These are phyloP conservation scores for Chymomyza fuscimana DNA, from an alignment of 2,888 invertebrate species.

Conservation along the genomic window DNA sequence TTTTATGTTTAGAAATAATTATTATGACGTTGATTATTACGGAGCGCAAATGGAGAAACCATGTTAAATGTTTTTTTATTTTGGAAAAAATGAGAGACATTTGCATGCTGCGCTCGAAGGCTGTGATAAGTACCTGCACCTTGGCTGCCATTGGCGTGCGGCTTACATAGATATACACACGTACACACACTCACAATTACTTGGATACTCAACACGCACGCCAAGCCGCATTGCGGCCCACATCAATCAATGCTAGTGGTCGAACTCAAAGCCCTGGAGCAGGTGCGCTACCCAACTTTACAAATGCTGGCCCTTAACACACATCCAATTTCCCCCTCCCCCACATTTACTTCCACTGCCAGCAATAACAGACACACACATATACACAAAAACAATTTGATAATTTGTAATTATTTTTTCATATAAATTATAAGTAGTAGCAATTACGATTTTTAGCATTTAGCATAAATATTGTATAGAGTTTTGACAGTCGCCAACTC, in stretches of 20 bases:
- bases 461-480: conserved; percentile 71
- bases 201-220: conserved; percentile 29
- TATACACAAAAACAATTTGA: conserved; percentile 50
- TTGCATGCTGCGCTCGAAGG: conserved; percentile 77
- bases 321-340: conserved; percentile 5
- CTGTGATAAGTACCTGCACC: conserved; percentile 79
- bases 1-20: conserved; percentile 45
- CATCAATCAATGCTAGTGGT: conserved; percentile 48
- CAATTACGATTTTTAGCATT: conserved; percentile 72
- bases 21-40: conserved; percentile 69
- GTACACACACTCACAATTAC: conserved; percentile 9
- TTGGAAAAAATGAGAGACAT: conserved; percentile 69
- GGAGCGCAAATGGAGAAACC: conserved; percentile 74
- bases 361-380: conserved; percentile 14
- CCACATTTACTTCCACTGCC: neutral
- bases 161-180: conserved; percentile 22
- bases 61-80: conserved; percentile 69
- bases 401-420: conserved; percentile 64
- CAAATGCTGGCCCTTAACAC: conserved; percentile 57
- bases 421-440: conserved; percentile 66
- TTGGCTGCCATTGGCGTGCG: conserved; percentile 39
- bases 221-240: conserved; percentile 37
- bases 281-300: conserved; percentile 65
- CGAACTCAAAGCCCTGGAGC: conserved; percentile 39
- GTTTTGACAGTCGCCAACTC: conserved; percentile 66